Evolutionary conservation across 2,113 vertebrate species (phyloP).

Genomic region (Apodemus sylvaticus): DNA sequence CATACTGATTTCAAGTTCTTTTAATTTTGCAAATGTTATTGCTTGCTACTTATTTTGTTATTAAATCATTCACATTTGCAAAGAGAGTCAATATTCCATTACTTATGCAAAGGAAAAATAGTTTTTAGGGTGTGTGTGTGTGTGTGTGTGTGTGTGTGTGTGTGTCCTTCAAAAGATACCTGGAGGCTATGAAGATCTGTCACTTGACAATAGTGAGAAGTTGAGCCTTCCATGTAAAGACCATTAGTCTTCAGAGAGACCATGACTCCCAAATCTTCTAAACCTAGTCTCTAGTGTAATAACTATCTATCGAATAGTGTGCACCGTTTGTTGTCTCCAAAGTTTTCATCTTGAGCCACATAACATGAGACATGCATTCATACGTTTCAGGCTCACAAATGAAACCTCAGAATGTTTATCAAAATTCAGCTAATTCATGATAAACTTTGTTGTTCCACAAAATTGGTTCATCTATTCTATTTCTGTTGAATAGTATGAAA

Average conservation of each 20-base stretch:
- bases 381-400: background rate
- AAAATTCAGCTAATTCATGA: slow-evolving; percentile 10
- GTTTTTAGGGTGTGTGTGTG: background rate
- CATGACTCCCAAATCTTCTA: background rate
- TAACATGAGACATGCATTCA: background rate
- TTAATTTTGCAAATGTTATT: background rate
- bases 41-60: slow-evolving; percentile 1
- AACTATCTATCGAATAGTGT: background rate
- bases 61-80: background rate
- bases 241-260: background rate
- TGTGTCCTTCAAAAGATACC: background rate
- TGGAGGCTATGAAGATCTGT: background rate
- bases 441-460: background rate
- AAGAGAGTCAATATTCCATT: slow-evolving; percentile 1
- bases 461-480: background rate
- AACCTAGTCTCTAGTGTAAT: background rate
- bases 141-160: no score
- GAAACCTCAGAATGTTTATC: background rate
- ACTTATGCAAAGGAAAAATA: background rate
- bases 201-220: background rate
- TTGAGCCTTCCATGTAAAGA: background rate
- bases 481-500: no score
- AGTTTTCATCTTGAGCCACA: background rate
- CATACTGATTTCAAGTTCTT: background rate
- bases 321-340: background rate